Percentiles rank a stretch among this genome's conserved stretches.
Evolutionary conservation across 2,888 invertebrate genomes (phyloP).

Genomic region (Acleris sparsana): DNA sequence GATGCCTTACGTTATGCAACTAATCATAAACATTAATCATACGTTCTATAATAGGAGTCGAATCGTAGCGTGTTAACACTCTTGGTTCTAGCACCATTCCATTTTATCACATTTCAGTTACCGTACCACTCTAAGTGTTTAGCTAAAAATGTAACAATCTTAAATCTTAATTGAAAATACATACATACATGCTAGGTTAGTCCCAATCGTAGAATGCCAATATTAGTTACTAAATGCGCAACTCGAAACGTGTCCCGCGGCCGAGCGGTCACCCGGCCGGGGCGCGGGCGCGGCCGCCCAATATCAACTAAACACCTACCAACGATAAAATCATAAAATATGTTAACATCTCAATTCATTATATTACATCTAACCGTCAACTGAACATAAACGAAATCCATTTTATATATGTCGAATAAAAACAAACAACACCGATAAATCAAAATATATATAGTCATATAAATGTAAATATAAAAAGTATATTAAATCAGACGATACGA

Average conservation of each 20-base stretch:
- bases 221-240: conserved; percentile 82
- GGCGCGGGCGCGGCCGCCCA: conserved; percentile 41
- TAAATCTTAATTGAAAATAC: conserved; percentile 82
- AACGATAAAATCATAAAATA: conserved; percentile 75
- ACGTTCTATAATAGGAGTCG: conserved; percentile 79
- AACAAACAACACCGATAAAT: conserved; percentile 84
- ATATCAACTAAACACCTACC: conserved; percentile 72
- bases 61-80: conserved; percentile 84
- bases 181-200: conserved; percentile 84
- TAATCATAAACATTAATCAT: conserved; percentile 79
- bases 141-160: conserved; percentile 84
- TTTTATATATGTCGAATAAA: conserved; percentile 71
- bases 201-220: conserved; percentile 85
- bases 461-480: conserved; percentile 81
- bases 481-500: conserved; percentile 83
- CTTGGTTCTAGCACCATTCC: conserved; percentile 85
- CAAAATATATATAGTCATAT: conserved; percentile 63
- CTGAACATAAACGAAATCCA: conserved; percentile 70
- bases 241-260: conserved; percentile 79
- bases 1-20: conserved; percentile 78
- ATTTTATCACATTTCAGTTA: conserved; percentile 85
- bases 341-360: conserved; percentile 65
- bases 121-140: conserved; percentile 85
- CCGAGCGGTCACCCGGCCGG: conserved; percentile 51
- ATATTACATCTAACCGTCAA: conserved; percentile 55